A percentile compares a stretch with the other conserved stretches of the same genome.
Evolutionary conservation across 2,113 vertebrate genomes (phyloP).

Genomic region (Notothenia coriiceps): DNA sequence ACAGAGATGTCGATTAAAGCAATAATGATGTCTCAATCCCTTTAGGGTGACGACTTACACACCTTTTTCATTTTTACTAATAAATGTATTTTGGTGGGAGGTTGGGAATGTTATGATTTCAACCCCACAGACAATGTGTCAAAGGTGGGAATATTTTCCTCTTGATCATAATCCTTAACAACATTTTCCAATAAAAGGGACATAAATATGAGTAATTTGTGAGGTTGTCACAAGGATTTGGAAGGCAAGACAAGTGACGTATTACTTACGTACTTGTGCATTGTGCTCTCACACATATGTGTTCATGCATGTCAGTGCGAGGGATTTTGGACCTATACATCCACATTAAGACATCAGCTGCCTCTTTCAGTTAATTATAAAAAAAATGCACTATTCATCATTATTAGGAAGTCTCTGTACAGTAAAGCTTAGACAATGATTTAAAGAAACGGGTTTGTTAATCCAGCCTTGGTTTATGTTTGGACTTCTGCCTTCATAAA

Average conservation of each 20-base stretch:
- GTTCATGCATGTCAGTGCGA: not conserved
- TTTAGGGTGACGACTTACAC: not conserved
- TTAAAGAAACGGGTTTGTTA: conserved; percentile 3
- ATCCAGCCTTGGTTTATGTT: conserved; percentile 21
- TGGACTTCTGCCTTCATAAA: conserved; percentile 11
- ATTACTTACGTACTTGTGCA: not conserved
- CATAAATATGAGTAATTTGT: conserved; percentile 5
- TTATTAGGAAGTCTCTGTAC: not conserved
- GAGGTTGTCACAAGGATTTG: not conserved
- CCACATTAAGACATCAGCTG: too few relatives aligned
- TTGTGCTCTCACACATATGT: not conserved
- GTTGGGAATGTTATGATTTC: not conserved
- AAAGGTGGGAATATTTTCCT: conserved; percentile 9
- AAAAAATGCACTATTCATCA: too few relatives aligned
- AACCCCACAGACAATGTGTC: not conserved
- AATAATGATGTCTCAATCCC: too few relatives aligned
- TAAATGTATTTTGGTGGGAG: not conserved
- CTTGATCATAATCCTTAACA: not conserved
- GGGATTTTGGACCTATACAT: not conserved
- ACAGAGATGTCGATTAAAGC: too few relatives aligned
- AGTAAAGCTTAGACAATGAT: conserved; percentile 12
- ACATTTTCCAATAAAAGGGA: not conserved
- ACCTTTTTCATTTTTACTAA: not conserved
- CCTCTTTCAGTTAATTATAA: too few relatives aligned
- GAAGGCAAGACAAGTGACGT: not conserved